These are phyloP conservation scores for Dromas ardeola DNA, from an alignment of 2,113 vertebrate species.

Conservation along the genomic window DNA sequence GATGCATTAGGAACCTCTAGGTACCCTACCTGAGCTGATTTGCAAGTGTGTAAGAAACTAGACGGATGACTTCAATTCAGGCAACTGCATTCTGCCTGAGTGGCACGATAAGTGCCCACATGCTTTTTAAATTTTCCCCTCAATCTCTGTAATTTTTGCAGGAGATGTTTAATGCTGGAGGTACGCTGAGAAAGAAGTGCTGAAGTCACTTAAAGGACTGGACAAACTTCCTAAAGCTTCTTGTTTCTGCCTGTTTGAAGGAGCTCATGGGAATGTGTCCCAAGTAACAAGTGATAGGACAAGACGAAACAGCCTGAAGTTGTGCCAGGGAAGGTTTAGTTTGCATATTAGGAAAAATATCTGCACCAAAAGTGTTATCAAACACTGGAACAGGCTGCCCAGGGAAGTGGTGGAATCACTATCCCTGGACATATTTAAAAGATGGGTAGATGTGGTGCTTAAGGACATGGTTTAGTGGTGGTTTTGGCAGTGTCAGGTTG, in stretches of 20 bases:
- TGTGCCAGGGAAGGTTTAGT: neutral
- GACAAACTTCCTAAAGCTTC: neutral
- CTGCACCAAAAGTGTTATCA: neutral
- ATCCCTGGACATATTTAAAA: neutral
- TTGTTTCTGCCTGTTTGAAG: neutral
- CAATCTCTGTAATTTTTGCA: neutral
- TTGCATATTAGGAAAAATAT: neutral
- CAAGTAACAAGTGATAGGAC: neutral
- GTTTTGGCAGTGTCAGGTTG: neutral
- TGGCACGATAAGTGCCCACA: fast-evolving
- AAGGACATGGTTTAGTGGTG: neutral
- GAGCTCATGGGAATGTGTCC: neutral
- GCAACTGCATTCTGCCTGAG: fast-evolving
- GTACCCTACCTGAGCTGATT: neutral
- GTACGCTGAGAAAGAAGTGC: neutral
- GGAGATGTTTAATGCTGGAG: neutral
- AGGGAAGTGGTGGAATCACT: neutral
- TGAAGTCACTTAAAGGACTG: neutral
- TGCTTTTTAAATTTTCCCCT: neutral
- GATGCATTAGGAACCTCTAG: neutral
- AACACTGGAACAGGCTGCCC: neutral
- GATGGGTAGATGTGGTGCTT: neutral
- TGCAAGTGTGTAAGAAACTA: neutral
- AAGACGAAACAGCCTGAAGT: neutral
- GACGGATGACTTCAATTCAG: neutral